Evolutionary conservation across 1,140 invertebrate genomes (phyloP).

Genomic region (Vanessa tameamea): DNA sequence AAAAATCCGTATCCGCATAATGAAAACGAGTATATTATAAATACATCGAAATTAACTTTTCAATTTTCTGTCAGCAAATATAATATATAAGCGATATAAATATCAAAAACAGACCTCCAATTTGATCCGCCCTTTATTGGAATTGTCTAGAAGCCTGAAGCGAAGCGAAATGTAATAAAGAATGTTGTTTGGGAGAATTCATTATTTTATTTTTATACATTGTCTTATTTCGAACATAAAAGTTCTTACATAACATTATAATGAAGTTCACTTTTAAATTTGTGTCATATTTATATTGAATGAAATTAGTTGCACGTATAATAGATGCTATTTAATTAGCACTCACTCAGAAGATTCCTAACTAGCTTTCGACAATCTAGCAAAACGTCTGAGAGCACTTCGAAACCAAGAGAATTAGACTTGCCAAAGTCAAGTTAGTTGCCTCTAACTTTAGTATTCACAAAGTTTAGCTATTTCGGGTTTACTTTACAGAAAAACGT

Average conservation of each 20-base stretch:
- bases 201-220: slow-evolving; percentile 5
- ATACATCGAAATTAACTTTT: slow-evolving; percentile 5
- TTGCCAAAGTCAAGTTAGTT: too few relatives aligned
- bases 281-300: too few relatives aligned
- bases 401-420: too few relatives aligned
- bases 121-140: slow-evolving; percentile 12
- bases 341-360: too few relatives aligned
- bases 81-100: slow-evolving; percentile 6
- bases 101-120: slow-evolving; percentile 5
- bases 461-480: too few relatives aligned
- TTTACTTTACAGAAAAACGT: too few relatives aligned
- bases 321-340: too few relatives aligned
- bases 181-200: slow-evolving; percentile 6
- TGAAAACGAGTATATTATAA: not conserved
- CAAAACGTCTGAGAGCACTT: too few relatives aligned
- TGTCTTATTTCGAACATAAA: not conserved
- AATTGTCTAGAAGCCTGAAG: slow-evolving; percentile 13
- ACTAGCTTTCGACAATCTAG: too few relatives aligned
- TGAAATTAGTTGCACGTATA: too few relatives aligned
- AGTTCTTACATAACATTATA: not conserved
- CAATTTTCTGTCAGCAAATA: slow-evolving; percentile 1
- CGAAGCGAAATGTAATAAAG: slow-evolving; percentile 6
- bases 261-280: not conserved
- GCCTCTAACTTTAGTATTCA: too few relatives aligned
- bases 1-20: not conserved